Base-by-base conservation (phyloP, 2,888 invertebrate species). In the Psococerastis gibbosa region DNA sequence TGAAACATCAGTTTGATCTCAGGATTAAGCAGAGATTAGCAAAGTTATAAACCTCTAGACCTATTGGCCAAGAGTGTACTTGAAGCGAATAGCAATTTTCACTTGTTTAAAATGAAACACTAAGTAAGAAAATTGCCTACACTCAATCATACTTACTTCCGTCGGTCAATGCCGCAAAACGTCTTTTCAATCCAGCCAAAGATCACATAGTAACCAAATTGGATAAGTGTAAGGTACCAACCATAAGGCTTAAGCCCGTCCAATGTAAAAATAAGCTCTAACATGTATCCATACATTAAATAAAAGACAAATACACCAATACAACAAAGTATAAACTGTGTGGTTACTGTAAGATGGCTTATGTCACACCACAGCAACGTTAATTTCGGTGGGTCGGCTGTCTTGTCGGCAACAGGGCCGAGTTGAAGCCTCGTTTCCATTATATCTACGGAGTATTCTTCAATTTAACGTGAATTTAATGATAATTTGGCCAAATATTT, bases 251-350 rank as follows among this genome's bases (percentile, higher is more conserved):
- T 78, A 53, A 92, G 85, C 34, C 87, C 89, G 17, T 84, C 78
- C n/a, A 82, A 68, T 1, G 83, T 78, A 60, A 94, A 95, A 57
- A 95, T 85, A 35, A 91, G 63, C 63, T 95, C 95, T 71, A 75
- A 74, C 57, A 84, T 70, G 62, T 88, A 94, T 43, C 92, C 94
- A 67, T 94, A 94, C 1, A 88, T 67, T 46, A 92, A 62, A 61
- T 84, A 95, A 56, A 89, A 83, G 49, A 81, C 60, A 61, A 94
- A 91, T 5, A 91, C 82, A 44, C 83, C 85, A 18, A 66, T 55
- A 43, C 80, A 78, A 57, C 87, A 82, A 42, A 78, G 62, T 2
- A 78, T 48, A 58, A 92, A 84, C 60, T 88, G 88, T 3, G 68
- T 62, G 15, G 72, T 67, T 53, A 69, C 65, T 47, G 71, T 75